Percentiles rank a stretch among this genome's conserved stretches.
phyloP scores from a whole-genome alignment of 2,888 invertebrate genomes.

The Limnephilus auricula region DNA sequence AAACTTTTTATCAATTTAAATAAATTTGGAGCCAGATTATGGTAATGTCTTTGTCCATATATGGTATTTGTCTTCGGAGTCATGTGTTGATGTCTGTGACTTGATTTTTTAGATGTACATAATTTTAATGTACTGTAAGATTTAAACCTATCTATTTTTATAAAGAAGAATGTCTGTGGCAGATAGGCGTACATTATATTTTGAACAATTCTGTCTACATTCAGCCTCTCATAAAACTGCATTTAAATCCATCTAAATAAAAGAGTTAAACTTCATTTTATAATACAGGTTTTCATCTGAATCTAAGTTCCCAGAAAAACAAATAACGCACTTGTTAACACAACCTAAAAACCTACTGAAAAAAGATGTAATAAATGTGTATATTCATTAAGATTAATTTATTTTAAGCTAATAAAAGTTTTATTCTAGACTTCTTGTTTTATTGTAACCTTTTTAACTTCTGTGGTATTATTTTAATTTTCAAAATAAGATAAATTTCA shows the following conservation, averaged over 20 bases:
- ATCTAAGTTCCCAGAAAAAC: background rate
- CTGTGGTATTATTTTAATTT: background rate
- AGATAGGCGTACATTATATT: too few relatives aligned
- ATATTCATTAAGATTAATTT: background rate
- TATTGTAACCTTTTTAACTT: background rate
- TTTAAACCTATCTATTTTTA: background rate
- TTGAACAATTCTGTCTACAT: too few relatives aligned
- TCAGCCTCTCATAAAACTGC: background rate
- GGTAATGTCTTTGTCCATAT: too few relatives aligned
- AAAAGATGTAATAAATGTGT: background rate
- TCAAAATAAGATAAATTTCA: background rate
- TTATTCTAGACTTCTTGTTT: background rate
- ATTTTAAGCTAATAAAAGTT: background rate
- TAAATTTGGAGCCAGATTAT: too few relatives aligned
- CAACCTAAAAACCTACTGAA: background rate
- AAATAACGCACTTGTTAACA: background rate
- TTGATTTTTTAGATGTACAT: background rate
- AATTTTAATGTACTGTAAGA: background rate
- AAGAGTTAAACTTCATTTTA: background rate
- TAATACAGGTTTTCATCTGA: background rate
- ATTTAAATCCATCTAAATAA: background rate
- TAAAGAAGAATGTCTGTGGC: too few relatives aligned
- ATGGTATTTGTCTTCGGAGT: too few relatives aligned
- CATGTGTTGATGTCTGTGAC: too few relatives aligned
- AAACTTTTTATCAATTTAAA: too few relatives aligned